These are phyloP conservation scores for Stylophora pistillata DNA, from an alignment of 64 coral and sea anemone genomes.

Conservation along the genomic window DNA sequence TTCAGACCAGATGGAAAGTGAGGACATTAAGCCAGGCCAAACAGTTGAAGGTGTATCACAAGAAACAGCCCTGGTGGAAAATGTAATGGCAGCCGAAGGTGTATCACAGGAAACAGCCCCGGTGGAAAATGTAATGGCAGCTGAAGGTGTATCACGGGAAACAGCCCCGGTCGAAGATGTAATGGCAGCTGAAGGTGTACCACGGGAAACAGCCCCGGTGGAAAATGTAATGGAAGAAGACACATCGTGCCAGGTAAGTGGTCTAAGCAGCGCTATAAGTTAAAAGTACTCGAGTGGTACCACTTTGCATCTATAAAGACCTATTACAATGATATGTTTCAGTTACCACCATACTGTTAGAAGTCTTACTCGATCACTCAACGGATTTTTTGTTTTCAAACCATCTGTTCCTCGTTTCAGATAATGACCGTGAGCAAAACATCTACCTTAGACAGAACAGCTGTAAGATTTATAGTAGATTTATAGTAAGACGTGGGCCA, in stretches of 20 bases:
- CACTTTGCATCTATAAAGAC: too few species aligned
- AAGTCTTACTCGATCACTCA: too few species aligned
- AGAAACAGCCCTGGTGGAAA: background rate
- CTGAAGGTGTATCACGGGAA: background rate
- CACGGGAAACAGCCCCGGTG: background rate
- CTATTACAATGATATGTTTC: too few species aligned
- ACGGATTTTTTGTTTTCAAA: too few species aligned
- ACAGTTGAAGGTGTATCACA: background rate
- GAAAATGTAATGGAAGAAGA: background rate
- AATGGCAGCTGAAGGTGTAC: background rate
- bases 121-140: too few species aligned
- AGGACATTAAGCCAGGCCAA: background rate
- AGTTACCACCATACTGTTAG: too few species aligned
- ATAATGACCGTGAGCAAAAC: too few species aligned
- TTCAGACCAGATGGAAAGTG: background rate
- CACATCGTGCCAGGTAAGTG: background rate
- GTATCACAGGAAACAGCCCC: background rate
- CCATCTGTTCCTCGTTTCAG: too few species aligned
- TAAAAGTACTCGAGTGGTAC: background rate
- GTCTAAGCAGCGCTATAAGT: too few species aligned
- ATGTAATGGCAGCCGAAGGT: background rate
- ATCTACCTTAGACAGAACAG: too few species aligned
- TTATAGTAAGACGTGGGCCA: too few species aligned
- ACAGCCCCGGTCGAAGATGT: background rate
- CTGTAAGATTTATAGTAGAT: too few species aligned